Conservation (phyloP, 2,797 vertebrate species). For the Todus mexicanus region DNA sequence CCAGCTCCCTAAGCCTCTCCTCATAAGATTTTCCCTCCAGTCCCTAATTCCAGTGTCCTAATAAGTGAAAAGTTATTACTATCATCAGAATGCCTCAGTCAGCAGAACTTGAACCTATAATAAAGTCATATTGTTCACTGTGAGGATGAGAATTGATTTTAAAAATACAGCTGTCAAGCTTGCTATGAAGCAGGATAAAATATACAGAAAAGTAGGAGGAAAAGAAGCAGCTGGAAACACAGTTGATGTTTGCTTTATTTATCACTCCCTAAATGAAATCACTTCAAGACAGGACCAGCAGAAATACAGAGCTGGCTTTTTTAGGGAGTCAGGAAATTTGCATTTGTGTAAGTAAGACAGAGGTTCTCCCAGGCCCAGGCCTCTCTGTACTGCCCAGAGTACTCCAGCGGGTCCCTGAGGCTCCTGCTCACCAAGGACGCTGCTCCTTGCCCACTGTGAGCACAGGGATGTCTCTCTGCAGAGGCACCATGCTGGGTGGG, state of each 20-base stretch:
- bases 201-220: neutral
- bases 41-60: neutral
- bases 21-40: no score
- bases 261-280: neutral
- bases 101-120: neutral
- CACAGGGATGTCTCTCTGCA: rapidly evolving
- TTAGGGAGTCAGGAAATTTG: neutral
- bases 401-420: neutral
- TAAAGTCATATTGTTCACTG: neutral
- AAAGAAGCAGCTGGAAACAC: neutral
- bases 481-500: neutral
- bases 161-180: neutral
- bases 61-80: neutral
- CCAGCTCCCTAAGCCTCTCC: no score
- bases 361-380: neutral
- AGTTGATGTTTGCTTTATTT: neutral
- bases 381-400: no score
- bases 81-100: neutral
- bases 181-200: neutral
- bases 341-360: neutral
- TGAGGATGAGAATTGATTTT: neutral
- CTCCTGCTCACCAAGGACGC: neutral
- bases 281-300: neutral
- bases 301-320: neutral
- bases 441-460: neutral